Evolutionary conservation across 2,888 invertebrate genomes (phyloP).

Genomic region (Aromia moschata): DNA sequence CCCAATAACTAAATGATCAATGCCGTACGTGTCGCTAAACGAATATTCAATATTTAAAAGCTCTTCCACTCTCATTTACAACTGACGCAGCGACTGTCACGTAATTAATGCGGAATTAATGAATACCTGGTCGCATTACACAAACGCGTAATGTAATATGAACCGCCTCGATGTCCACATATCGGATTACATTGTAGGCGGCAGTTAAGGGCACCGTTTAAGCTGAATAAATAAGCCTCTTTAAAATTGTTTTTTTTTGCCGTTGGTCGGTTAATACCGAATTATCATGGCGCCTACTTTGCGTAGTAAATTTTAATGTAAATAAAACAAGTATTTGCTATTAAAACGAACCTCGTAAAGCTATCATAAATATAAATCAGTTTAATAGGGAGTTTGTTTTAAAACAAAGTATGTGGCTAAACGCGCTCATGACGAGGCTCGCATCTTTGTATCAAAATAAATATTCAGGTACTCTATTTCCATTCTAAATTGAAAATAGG

Average conservation of each 20-base stretch:
- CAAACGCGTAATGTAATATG: conserved; percentile 7
- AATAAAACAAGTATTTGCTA: conserved; percentile 17
- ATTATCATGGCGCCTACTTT: background rate
- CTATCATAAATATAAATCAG: conserved; percentile 18
- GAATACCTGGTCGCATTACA: background rate
- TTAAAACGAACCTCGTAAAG: conserved; percentile 11
- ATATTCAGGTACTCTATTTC: too few species aligned
- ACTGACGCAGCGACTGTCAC: background rate
- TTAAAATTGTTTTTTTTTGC: conserved; percentile 5
- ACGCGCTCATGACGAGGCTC: background rate
- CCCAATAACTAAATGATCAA: too few species aligned
- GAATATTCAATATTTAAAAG: too few species aligned
- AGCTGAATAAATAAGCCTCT: conserved; percentile 14
- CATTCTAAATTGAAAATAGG: too few species aligned
- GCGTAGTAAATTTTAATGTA: conserved; percentile 13
- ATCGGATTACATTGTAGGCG: conserved; percentile 12
- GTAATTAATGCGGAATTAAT: background rate
- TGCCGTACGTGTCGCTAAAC: too few species aligned
- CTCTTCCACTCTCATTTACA: too few species aligned
- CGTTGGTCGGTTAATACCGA: conserved; percentile 3
- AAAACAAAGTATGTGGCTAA: conserved; percentile 5
- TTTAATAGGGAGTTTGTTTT: conserved; percentile 17
- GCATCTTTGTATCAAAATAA: background rate
- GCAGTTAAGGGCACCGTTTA: background rate
- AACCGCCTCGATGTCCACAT: background rate